Percentiles rank a stretch among this genome's conserved stretches.
These are phyloP conservation scores for Apodemia mormo DNA, from an alignment of 2,888 invertebrate species.

Conservation along the genomic window DNA sequence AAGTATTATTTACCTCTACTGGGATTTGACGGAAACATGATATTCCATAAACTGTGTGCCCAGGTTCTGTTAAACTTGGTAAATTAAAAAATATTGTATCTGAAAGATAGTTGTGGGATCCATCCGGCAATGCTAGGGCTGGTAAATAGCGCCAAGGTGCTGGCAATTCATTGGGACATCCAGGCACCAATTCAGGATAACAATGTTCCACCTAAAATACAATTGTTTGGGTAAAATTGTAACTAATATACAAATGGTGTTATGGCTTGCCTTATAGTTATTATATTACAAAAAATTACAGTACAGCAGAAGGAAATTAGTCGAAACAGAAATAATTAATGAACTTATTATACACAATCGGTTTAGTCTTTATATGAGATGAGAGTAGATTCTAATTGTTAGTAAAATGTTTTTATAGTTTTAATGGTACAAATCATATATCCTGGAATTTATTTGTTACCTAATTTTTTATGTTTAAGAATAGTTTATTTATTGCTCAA, in stretches of 20 bases:
- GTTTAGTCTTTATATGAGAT: too few relatives aligned
- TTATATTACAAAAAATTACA: too few relatives aligned
- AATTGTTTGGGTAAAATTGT: neutral
- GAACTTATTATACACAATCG: too few relatives aligned
- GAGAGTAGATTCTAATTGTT: too few relatives aligned
- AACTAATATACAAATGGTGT: neutral
- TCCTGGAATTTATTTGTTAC: neutral
- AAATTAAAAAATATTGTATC: slow-evolving; percentile 98
- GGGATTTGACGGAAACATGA: slow-evolving; percentile 99
- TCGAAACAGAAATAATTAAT: too few relatives aligned
- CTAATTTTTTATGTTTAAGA: neutral
- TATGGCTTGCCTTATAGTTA: too few relatives aligned
- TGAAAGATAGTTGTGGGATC: slow-evolving; percentile 97
- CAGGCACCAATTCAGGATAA: slow-evolving; percentile 92
- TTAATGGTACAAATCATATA: neutral
- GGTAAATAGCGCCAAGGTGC: slow-evolving; percentile 97
- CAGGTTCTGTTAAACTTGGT: slow-evolving; percentile 92
- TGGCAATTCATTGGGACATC: slow-evolving; percentile 91
- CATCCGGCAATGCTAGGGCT: slow-evolving; percentile 98
- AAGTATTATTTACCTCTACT: slow-evolving; percentile 85
- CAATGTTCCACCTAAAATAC: slow-evolving; percentile 90
- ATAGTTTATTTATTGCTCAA: neutral
- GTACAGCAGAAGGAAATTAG: too few relatives aligned
- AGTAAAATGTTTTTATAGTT: neutral
- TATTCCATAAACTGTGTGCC: slow-evolving; percentile 95